phyloP scores from a whole-genome alignment of 2,888 invertebrate species.

The Eupithecia pulchellata region DNA sequence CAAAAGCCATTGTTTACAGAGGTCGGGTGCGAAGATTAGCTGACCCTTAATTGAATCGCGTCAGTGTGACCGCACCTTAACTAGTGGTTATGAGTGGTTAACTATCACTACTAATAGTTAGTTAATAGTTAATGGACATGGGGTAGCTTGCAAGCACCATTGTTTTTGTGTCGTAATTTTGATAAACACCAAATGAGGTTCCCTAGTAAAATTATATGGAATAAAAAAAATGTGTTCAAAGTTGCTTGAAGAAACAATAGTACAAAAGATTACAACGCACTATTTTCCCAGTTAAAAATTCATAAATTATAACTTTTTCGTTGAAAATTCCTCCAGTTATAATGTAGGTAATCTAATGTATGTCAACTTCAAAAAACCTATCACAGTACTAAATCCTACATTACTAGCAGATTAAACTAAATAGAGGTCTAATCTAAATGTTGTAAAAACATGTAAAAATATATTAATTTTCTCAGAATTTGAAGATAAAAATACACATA shows the following conservation, averaged over 20 bases:
- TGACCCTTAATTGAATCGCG: slow-evolving; percentile 72
- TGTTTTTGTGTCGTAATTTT: background rate
- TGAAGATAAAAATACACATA: too few species aligned
- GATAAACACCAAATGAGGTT: background rate
- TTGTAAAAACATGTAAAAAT: too few species aligned
- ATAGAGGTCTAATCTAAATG: too few species aligned
- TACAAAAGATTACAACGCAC: background rate
- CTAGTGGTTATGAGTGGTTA: slow-evolving; percentile 52
- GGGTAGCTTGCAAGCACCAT: background rate
- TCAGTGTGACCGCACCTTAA: slow-evolving; percentile 56
- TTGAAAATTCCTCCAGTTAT: too few species aligned
- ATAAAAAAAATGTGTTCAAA: too few species aligned
- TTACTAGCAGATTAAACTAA: too few species aligned
- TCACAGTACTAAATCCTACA: too few species aligned
- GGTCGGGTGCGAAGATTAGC: slow-evolving; percentile 62
- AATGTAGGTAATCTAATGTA: too few species aligned
- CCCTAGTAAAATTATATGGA: background rate
- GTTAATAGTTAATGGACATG: slow-evolving; percentile 4
- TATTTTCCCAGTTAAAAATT: background rate
- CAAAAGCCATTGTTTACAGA: slow-evolving; percentile 63
- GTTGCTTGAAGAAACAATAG: background rate
- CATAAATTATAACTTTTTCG: background rate
- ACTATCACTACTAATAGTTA: slow-evolving; percentile 34
- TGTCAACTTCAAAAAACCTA: too few species aligned
- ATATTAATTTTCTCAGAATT: too few species aligned